Evolutionary conservation across 2,113 vertebrate genomes (phyloP), one percentile per base, ranked within the genome.

Genomic region (Toxotes chatareus): DNA sequence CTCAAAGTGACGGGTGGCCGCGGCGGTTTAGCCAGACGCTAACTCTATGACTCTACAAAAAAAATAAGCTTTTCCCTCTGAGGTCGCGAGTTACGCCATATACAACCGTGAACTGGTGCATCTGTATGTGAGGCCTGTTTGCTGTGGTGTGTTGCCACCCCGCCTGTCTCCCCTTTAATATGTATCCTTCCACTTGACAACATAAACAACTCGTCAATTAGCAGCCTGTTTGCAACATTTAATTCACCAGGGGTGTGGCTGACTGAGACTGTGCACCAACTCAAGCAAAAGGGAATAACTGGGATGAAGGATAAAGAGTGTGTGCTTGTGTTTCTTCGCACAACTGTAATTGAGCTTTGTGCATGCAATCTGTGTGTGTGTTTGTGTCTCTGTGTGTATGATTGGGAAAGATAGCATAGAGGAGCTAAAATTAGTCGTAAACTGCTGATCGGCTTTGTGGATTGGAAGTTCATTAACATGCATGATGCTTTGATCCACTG

Each of bases 151-250:
- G 63, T 23, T 61, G 57, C 76, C 73, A 69, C 62, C 63, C 51
- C 3, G 40, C 68, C 76, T 23, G 51, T 68, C 76, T 82, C 63
- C 72, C 62, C 62, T 88, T 38, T 86, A 75, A 90, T 85, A 70
- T 51, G 51, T 19, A 88, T 60, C 23, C 78, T 77, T 88, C 71
- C 79, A 70, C 82, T 86, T 73, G 40, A 86, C 81, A 81, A 79
- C 85, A 89, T 89, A 91, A 91, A 90, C 87, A 90, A 85, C 86
- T 86, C 79, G 67, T 88, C 84, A 91, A 90, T 95, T 94, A 92
- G 92, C 71, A 59, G 80, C 69, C 77, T 73, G 79, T 84, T 93
- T 82, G 87, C 72, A 80, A 61, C 27, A 4, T 64, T 61, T 79
- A 84, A 84, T 84, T 80, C 75, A 53, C 78, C 57, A 11, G 78